These are phyloP conservation scores for Apodemus agrarius DNA, from an alignment of 2,797 vertebrate species.

Conservation along the genomic window DNA sequence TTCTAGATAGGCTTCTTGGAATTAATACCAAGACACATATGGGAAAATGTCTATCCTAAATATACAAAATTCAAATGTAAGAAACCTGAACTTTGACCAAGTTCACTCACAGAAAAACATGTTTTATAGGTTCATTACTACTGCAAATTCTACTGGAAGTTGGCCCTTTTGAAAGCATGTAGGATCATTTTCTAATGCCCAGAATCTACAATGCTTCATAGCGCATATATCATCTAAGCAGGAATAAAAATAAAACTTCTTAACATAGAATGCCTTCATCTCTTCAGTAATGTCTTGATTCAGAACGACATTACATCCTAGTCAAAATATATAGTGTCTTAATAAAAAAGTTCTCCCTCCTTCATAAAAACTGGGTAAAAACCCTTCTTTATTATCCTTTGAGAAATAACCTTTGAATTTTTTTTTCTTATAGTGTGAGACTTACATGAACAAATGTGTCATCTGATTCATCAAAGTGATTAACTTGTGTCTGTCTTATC, in stretches of 20 bases:
- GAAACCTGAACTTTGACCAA: neutral
- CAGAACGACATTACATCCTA: neutral
- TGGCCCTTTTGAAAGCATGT: neutral
- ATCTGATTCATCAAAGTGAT: conserved; percentile 71
- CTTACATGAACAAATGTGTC: conserved; percentile 61
- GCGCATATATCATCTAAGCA: neutral
- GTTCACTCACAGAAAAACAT: neutral
- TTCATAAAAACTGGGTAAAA: conserved; percentile 37
- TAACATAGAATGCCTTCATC: neutral
- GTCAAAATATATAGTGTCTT: conserved; percentile 11
- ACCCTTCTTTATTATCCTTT: conserved; percentile 50
- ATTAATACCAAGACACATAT: neutral
- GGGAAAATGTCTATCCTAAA: neutral
- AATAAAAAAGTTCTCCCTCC: conserved; percentile 61
- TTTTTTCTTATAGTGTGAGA: conserved; percentile 50
- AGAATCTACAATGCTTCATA: neutral
- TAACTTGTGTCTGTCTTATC: conserved; percentile 63
- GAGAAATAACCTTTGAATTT: neutral
- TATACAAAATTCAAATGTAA: neutral
- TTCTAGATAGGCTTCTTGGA: neutral
- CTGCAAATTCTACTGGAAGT: neutral
- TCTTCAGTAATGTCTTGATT: neutral
- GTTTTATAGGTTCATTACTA: accelerated
- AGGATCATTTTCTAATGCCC: neutral
- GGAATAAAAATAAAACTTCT: neutral